Evolutionary conservation across 2,888 invertebrate species (phyloP).

Genomic region (Melanargia galathea): DNA sequence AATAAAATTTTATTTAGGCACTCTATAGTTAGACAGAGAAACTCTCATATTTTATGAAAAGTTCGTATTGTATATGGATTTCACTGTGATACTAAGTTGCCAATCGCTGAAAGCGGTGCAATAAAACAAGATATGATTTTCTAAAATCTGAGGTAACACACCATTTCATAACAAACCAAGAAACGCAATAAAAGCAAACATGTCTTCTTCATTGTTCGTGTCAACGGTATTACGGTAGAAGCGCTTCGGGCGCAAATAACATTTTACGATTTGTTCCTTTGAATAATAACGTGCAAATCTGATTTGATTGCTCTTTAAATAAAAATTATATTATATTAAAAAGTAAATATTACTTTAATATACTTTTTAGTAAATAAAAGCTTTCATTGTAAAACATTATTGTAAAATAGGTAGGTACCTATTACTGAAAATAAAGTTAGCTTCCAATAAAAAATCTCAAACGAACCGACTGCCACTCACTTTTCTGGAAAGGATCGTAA

Average conservation of each 20-base stretch:
- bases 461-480: not conserved
- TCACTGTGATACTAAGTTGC: not conserved
- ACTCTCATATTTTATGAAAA: too few relatives aligned
- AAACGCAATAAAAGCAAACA: slow-evolving; percentile 27
- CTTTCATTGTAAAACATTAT: too few relatives aligned
- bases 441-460: too few relatives aligned
- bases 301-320: slow-evolving; percentile 6
- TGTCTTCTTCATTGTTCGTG: slow-evolving; percentile 28
- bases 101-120: not conserved
- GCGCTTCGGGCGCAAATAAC: slow-evolving; percentile 26
- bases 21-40: too few relatives aligned
- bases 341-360: not conserved
- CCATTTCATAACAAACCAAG: slow-evolving; percentile 13
- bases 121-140: not conserved
- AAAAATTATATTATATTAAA: not conserved
- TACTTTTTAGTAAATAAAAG: too few relatives aligned
- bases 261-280: slow-evolving; percentile 25
- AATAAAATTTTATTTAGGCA: too few relatives aligned
- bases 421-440: too few relatives aligned
- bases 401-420: too few relatives aligned
- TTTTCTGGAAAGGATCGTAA: not conserved
- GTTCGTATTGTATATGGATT: too few relatives aligned
- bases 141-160: slow-evolving; percentile 5
- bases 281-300: not conserved
- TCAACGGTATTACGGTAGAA: slow-evolving; percentile 24